Evolutionary conservation across 2,113 vertebrate genomes (phyloP).

Genomic region (Coreoperca whiteheadi): DNA sequence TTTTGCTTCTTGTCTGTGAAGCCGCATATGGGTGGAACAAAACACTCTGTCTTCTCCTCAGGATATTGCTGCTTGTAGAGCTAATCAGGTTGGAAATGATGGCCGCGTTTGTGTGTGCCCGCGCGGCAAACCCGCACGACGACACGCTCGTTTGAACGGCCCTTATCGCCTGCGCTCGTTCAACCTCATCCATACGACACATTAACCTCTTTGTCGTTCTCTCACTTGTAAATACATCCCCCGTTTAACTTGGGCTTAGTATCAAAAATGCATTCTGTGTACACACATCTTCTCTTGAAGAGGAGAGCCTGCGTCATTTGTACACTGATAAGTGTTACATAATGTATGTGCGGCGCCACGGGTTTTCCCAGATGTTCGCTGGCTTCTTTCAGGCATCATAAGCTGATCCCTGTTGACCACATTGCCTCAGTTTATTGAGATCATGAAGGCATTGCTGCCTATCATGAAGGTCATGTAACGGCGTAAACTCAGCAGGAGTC

Average conservation of each 20-base stretch:
- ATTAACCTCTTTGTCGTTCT: conserved; percentile 53
- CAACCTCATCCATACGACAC: conserved; percentile 25
- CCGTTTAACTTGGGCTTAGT: conserved; percentile 26
- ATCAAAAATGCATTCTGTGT: conserved; percentile 23
- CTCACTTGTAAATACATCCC: conserved; percentile 15
- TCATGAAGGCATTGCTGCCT: conserved; percentile 19
- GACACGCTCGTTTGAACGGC: conserved; percentile 32
- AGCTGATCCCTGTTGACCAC: conserved; percentile 47
- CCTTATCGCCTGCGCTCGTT: conserved; percentile 59
- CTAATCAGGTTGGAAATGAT: conserved; percentile 71
- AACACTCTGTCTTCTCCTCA: conserved; percentile 63
- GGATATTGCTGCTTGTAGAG: conserved; percentile 73
- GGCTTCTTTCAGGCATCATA: conserved; percentile 25
- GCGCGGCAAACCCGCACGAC: conserved; percentile 23
- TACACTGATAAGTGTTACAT: conserved; percentile 10
- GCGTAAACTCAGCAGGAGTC: conserved; percentile 9
- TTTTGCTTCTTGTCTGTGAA: conserved; percentile 58
- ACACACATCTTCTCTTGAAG: conserved; percentile 36
- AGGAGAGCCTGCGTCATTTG: conserved; percentile 26
- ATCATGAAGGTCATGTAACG: conserved; percentile 40
- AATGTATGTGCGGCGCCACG: conserved; percentile 5
- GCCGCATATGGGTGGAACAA: conserved; percentile 69
- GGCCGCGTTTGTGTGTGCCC: conserved; percentile 9
- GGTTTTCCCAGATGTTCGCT: conserved; percentile 21
- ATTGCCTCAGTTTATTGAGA: conserved; percentile 18